Evolutionary conservation across 37 sponge, comb jelly and placozoan species (phyloP).

Genomic region (Cladorhizidae sp.): DNA sequence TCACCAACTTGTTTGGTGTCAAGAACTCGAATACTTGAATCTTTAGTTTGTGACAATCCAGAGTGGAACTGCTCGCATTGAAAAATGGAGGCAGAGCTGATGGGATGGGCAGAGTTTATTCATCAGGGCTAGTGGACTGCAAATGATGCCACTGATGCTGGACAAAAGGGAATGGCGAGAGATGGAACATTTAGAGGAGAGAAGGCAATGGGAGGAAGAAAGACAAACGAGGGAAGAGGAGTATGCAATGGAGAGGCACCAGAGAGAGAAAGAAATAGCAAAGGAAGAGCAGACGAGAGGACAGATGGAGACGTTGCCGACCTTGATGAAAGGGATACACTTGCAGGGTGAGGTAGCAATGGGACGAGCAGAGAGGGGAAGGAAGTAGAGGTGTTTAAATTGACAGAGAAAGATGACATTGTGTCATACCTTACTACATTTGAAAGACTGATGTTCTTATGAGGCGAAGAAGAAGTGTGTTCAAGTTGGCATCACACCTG

Average conservation of each 20-base stretch:
- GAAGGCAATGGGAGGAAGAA: not conserved
- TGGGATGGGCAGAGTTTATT: too few species aligned
- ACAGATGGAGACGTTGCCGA: not conserved
- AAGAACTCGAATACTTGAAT: too few species aligned
- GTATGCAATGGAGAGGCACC: not conserved
- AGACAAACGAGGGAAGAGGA: too few species aligned
- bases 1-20: too few species aligned
- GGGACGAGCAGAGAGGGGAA: not conserved
- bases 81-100: too few species aligned
- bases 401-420: constrained; percentile 1
- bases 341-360: not conserved
- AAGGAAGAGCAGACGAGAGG: not conserved
- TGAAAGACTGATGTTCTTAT: not conserved
- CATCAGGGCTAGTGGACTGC: too few species aligned
- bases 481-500: constrained; percentile 1
- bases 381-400: not conserved
- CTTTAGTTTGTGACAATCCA: too few species aligned
- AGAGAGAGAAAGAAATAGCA: not conserved
- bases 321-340: not conserved
- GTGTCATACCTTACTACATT: not conserved
- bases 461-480: not conserved
- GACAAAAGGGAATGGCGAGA: not conserved
- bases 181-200: not conserved
- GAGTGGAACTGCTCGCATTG: too few species aligned
- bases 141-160: too few species aligned